phyloP scores from a whole-genome alignment of 2,797 vertebrate species.

The Discoglossus pictus region DNA sequence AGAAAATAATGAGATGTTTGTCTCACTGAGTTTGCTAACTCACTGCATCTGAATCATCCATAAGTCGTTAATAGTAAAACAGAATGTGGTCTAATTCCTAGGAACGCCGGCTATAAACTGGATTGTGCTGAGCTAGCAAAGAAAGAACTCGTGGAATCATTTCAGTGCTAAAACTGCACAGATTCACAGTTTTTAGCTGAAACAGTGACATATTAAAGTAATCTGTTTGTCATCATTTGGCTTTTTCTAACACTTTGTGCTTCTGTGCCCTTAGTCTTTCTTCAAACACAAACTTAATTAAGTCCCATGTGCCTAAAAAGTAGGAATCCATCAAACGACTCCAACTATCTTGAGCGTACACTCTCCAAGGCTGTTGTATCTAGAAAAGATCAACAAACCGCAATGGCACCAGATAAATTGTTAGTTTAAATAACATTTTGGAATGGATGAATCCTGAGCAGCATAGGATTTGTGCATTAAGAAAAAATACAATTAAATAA shows the following conservation, averaged over 20 bases:
- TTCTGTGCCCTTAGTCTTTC: not conserved
- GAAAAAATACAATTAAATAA: no score
- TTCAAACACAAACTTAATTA: conserved; percentile 12
- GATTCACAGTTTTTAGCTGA: not conserved
- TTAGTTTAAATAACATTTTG: no score
- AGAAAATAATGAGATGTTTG: conserved; percentile 17
- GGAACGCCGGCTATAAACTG: conserved; percentile 2
- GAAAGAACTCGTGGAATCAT: no score
- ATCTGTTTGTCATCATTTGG: not conserved
- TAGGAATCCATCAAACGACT: not conserved
- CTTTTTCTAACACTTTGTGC: not conserved
- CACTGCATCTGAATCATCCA: not conserved
- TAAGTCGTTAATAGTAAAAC: conserved; percentile 5
- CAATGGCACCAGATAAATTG: no score
- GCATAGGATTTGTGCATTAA: no score
- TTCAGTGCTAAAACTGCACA: no score
- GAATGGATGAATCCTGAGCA: no score
- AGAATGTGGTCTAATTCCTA: conserved; percentile 11
- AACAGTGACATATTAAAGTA: not conserved
- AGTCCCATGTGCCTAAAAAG: conserved; percentile 8
- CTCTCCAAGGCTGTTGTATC: no score
- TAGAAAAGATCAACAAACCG: no score
- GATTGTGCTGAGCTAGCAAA: conserved; percentile 19
- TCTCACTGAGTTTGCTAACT: no score
- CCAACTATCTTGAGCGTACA: not conserved